A percentile compares a stretch with the other conserved stretches of the same genome.
phyloP scores from a whole-genome alignment of 2,888 invertebrate species.

The Blastobasis lacticolella region DNA sequence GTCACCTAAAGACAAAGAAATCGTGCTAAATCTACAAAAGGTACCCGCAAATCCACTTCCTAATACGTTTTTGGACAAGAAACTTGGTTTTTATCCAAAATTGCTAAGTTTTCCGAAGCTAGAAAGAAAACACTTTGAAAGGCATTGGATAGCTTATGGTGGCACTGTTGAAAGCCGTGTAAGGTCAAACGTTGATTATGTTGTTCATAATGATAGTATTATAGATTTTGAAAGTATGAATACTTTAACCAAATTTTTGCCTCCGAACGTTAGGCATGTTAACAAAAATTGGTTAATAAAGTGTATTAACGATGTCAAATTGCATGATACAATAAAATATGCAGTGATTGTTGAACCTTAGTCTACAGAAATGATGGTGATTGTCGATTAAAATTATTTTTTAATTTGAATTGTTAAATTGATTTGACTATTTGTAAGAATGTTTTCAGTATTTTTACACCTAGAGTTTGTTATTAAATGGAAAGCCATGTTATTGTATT shows the following conservation, averaged over 20 bases:
- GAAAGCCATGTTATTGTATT: no score
- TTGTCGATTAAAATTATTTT: background rate
- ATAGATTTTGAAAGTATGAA: constrained; percentile 41
- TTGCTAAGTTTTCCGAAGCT: constrained; percentile 54
- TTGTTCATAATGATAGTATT: constrained; percentile 41
- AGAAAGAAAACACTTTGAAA: constrained; percentile 50
- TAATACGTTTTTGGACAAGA: constrained; percentile 44
- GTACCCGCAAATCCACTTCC: constrained; percentile 50
- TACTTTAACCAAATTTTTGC: constrained; percentile 37
- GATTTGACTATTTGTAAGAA: no score
- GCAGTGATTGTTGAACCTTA: constrained; percentile 39
- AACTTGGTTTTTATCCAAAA: constrained; percentile 61
- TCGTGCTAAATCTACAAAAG: constrained; percentile 11
- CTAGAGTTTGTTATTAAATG: no score
- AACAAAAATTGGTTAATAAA: constrained; percentile 52
- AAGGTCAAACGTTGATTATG: constrained; percentile 45
- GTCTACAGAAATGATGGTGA: no score
- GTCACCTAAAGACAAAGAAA: constrained; percentile 1
- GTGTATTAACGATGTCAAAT: constrained; percentile 46
- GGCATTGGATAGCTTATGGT: constrained; percentile 79
- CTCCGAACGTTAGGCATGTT: constrained; percentile 42
- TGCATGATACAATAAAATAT: constrained; percentile 44
- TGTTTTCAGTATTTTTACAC: no score
- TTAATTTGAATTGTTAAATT: no score
- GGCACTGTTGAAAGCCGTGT: constrained; percentile 61